Evolutionary conservation across 2,888 invertebrate species (phyloP), one percentile per base, ranked within the genome.

Genomic region (Heliothis peltigera): DNA sequence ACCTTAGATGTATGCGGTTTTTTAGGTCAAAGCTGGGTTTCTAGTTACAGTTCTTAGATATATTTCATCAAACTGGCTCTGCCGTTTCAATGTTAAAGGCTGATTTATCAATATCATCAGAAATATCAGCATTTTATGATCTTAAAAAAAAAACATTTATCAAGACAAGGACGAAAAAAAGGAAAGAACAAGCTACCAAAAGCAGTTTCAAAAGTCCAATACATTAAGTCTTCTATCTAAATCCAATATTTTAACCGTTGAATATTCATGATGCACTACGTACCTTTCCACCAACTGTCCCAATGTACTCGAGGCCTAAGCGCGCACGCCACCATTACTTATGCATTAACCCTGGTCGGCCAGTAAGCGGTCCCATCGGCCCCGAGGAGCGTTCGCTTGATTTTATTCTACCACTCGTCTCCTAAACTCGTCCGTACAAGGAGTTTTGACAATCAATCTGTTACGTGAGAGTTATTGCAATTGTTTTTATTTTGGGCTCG

Each of bases 271-370:
- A 22, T 77, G 79, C 65, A 58, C 44, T 61, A n/a, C 28, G 28
- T 52, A 79, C 64, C 51, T 64, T 68, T 59, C 42, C n/a, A 35
- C 53, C 17, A 53, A 63, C 51, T 70, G 70, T 73, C 64, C 77
- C 73, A 80, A 77, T 77, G 78, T 79, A 75, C 48, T 58, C 71
- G 53, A 74, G 65, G 67, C 80, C 71, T 75, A 75, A 80, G 58
- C 66, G 43, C 55, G 64, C 71, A 69, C 69, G 85, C 83, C 90
- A 94, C 92, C 95, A 95, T 96, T 95, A 96, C 94, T 96, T 95
- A 96, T 96, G 95, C 95, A 96, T 96, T 95, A 95, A 93, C 90
- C 90, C 86, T 91, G 88, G 88, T 68, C 89, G 69, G 91, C 72
- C 47, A 89, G 89, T 94, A 95, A 95, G 93, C 92, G 95, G 85